A percentile compares a stretch with the other conserved stretches of the same genome.
These are phyloP conservation scores for Misgurnus anguillicaudatus DNA, from an alignment of 2,113 vertebrate species.

Conservation along the genomic window DNA sequence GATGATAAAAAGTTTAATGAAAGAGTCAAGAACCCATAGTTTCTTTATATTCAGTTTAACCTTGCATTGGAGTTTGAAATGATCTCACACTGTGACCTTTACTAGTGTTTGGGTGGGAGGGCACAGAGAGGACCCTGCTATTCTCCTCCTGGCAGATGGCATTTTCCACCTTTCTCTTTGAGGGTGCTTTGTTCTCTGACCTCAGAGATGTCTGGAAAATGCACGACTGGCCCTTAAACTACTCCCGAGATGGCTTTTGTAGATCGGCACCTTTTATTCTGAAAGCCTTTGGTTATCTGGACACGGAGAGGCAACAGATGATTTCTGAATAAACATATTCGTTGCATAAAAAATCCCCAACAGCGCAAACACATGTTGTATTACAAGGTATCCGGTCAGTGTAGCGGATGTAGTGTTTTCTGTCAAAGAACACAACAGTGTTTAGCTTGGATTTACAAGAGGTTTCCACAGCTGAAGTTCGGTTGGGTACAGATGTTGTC, in stretches of 20 bases:
- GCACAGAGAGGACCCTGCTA: conserved; percentile 28
- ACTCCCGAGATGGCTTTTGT: neutral
- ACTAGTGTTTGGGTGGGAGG: conserved; percentile 25
- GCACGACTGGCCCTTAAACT: neutral
- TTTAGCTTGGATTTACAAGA: conserved; percentile 48
- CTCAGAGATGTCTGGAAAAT: conserved; percentile 30
- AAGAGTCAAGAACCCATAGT: neutral
- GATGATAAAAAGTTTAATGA: neutral
- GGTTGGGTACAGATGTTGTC: conserved; percentile 51
- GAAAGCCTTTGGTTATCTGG: conserved; percentile 55
- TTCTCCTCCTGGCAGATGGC: conserved; percentile 31
- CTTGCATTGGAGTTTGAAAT: neutral
- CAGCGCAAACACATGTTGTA: conserved; percentile 36
- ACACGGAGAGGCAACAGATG: conserved; percentile 47
- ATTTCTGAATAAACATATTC: conserved; percentile 55
- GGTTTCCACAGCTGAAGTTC: conserved; percentile 29
- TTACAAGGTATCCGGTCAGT: conserved; percentile 24
- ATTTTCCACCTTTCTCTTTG: conserved; percentile 46
- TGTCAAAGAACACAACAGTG: conserved; percentile 56
- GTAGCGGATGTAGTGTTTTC: conserved; percentile 33
- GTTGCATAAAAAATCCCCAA: conserved; percentile 28
- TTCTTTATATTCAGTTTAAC: neutral
- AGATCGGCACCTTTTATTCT: conserved; percentile 37
- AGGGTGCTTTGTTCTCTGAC: conserved; percentile 37
- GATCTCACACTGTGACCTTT: conserved; percentile 5